These are phyloP conservation scores for Synanthedon tipuliformis DNA, from an alignment of 2,888 invertebrate genomes.

Conservation along the genomic window DNA sequence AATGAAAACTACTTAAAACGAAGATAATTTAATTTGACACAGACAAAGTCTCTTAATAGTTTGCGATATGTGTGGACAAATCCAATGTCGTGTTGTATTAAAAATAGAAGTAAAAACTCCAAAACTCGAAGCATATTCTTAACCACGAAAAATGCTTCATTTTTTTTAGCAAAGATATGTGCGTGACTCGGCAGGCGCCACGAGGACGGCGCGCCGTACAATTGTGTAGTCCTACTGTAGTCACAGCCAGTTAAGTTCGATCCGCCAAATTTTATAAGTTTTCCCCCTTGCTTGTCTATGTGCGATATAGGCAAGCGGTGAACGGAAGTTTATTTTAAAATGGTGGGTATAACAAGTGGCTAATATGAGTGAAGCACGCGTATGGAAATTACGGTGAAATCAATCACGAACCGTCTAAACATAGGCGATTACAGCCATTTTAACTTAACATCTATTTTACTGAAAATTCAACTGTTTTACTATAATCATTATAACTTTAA, in stretches of 20 bases:
- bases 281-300: conserved; percentile 15
- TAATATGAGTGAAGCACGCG: conserved; percentile 65
- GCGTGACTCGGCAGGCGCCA: conserved; percentile 68
- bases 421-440: conserved; percentile 16
- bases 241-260: conserved; percentile 30
- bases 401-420: conserved; percentile 63
- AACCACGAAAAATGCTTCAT: no score
- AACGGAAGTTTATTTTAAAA: conserved; percentile 17
- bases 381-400: conserved; percentile 68
- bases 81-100: no score
- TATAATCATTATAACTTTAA: no score
- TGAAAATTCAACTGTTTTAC: no score
- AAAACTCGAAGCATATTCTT: no score
- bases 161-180: conserved; percentile 52
- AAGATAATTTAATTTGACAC: no score
- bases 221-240: conserved; percentile 55
- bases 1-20: no score
- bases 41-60: no score
- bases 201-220: conserved; percentile 54
- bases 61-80: no score
- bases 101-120: no score
- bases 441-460: no score
- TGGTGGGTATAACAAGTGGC: conserved; percentile 55
- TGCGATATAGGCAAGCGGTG: conserved; percentile 10
- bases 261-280: conserved; percentile 24